Conservation (phyloP, 2,797 vertebrate genomes). For the Sebastes oblongus region DNA sequence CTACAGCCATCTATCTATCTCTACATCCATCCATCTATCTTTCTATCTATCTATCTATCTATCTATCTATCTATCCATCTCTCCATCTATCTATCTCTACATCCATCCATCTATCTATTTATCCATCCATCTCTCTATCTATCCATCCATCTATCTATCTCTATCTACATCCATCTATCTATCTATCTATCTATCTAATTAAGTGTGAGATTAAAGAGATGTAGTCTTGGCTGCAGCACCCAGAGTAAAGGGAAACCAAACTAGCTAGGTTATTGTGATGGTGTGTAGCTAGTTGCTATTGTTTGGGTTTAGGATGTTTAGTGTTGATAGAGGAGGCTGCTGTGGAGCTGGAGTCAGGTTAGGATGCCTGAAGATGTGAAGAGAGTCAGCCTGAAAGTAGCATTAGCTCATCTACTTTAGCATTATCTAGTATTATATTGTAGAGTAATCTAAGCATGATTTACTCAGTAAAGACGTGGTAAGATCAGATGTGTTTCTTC, state of each 20-base stretch:
- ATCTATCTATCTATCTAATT: fast-evolving
- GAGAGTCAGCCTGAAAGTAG: not conserved
- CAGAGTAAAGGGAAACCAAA: not conserved
- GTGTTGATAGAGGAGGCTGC: too few relatives aligned
- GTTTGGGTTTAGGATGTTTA: not conserved
- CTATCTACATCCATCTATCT: fast-evolving
- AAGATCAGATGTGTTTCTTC: not conserved
- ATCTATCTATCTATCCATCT: fast-evolving
- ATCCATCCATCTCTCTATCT: fast-evolving
- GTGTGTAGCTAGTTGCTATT: too few relatives aligned
- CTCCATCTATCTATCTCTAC: too few relatives aligned
- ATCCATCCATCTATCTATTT: fast-evolving
- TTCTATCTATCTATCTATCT: too few relatives aligned
- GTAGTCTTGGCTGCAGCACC: not conserved
- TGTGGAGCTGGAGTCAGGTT: not conserved
- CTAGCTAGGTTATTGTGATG: not conserved
- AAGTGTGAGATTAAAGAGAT: not conserved
- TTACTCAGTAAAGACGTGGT: not conserved
- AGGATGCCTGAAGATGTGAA: not conserved
- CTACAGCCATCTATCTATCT: fast-evolving
- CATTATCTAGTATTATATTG: not conserved
- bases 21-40: fast-evolving
- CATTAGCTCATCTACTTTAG: not conserved
- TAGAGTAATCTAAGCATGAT: not conserved
- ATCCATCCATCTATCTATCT: too few relatives aligned